Evolutionary conservation across 2,797 vertebrate species (phyloP).

Genomic region (Microctenopoma stevenorrisi): DNA sequence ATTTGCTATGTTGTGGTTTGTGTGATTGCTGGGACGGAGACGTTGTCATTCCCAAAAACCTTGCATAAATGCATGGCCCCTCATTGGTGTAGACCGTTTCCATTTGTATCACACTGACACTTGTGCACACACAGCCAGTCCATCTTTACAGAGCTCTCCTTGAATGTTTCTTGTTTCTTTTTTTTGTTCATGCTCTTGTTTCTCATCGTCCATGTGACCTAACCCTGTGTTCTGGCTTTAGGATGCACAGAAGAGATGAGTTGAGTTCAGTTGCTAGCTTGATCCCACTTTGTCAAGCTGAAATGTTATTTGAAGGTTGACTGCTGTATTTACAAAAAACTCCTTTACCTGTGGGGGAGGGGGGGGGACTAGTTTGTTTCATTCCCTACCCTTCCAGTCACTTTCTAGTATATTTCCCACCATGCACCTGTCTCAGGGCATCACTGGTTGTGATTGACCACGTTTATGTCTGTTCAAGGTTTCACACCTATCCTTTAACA

Average conservation of each 20-base stretch:
- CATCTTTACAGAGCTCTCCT: conserved; percentile 29
- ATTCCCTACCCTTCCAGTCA: conserved; percentile 19
- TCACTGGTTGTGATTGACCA: conserved; percentile 46
- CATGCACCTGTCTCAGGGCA: conserved; percentile 36
- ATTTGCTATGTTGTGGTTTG: conserved; percentile 24
- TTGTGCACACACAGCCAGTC: conserved; percentile 33
- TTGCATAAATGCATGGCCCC: conserved; percentile 29
- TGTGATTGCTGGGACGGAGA: conserved; percentile 29
- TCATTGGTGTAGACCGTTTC: conserved; percentile 11
- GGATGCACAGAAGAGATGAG: conserved; percentile 64
- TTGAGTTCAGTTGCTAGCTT: conserved; percentile 39
- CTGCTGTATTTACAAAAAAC: conserved; percentile 25
- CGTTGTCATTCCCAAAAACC: conserved; percentile 15
- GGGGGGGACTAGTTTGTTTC: conserved; percentile 7
- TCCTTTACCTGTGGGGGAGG: background rate
- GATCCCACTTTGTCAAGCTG: conserved; percentile 34
- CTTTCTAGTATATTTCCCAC: conserved; percentile 34
- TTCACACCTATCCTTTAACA: conserved; percentile 34
- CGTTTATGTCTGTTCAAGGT: conserved; percentile 41
- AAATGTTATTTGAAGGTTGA: conserved; percentile 30
- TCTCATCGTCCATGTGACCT: conserved; percentile 70
- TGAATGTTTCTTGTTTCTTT: conserved; percentile 52
- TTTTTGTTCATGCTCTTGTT: conserved; percentile 36
- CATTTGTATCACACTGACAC: conserved; percentile 27
- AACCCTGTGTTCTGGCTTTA: conserved; percentile 70